These are phyloP conservation scores for Cavia aperea DNA, from an alignment of 2,113 vertebrate genomes.

Conservation along the genomic window DNA sequence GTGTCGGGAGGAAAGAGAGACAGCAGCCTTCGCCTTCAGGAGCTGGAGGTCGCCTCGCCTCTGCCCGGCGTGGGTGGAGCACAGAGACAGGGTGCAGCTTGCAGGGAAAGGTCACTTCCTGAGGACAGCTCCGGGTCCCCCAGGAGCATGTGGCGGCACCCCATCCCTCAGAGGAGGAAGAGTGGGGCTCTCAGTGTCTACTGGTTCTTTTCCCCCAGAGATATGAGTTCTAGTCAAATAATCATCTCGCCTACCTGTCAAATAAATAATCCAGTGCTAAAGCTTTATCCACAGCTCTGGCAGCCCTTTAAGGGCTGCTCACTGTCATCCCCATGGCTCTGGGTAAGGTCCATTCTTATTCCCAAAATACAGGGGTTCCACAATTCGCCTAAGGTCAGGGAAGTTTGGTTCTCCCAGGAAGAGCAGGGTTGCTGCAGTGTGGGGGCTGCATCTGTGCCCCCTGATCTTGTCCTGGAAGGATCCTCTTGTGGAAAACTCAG, in stretches of 20 bases:
- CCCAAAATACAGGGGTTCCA: background rate
- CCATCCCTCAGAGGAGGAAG: background rate
- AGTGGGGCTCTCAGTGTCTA: background rate
- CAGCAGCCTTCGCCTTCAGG: slow-evolving; percentile 40
- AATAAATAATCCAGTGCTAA: background rate
- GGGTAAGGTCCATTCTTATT: background rate
- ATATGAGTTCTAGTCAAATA: background rate
- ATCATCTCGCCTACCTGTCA: background rate
- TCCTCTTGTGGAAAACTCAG: background rate
- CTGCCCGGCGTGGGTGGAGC: background rate
- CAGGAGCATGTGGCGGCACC: background rate
- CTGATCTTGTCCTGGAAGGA: background rate
- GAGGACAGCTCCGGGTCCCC: background rate
- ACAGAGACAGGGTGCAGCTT: background rate
- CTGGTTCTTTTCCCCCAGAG: slow-evolving; percentile 9
- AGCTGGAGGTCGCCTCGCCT: background rate
- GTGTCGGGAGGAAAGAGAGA: slow-evolving; percentile 38
- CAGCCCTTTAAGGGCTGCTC: background rate
- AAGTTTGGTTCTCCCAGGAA: background rate
- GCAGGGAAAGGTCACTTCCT: background rate
- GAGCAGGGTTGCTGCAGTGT: background rate
- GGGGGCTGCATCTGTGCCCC: background rate
- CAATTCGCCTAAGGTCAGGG: background rate
- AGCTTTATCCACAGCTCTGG: background rate
- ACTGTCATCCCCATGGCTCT: background rate